These are phyloP conservation scores for Glaucidium brasilianum DNA, from an alignment of 2,113 vertebrate genomes.

Conservation along the genomic window DNA sequence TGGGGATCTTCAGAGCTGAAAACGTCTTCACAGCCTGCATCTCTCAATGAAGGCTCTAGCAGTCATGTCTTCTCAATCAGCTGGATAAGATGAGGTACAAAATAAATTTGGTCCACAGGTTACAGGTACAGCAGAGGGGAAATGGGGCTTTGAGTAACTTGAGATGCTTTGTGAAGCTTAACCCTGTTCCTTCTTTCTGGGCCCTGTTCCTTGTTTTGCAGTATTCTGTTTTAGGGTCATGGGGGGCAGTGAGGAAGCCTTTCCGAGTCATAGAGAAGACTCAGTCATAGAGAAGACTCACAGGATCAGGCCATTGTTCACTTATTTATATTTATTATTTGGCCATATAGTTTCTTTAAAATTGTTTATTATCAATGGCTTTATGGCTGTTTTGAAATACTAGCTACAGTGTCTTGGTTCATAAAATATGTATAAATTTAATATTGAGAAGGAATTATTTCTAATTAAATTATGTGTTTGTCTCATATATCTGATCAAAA, in stretches of 20 bases:
- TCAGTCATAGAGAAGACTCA: neutral
- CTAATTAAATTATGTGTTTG: neutral
- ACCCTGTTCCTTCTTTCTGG: neutral
- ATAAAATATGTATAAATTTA: neutral
- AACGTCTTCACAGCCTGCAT: neutral
- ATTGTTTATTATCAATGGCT: neutral
- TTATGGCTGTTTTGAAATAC: neutral
- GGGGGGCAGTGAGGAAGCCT: neutral
- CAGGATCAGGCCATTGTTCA: neutral
- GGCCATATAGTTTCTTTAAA: neutral
- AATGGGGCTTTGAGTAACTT: neutral
- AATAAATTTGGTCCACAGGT: neutral
- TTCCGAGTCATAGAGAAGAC: neutral
- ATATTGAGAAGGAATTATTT: neutral
- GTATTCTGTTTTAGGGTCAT: neutral
- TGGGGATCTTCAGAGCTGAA: neutral
- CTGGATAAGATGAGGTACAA: neutral
- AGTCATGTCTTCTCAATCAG: neutral
- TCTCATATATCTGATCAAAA: neutral
- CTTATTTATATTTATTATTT: neutral
- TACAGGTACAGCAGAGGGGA: neutral
- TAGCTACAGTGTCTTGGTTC: neutral
- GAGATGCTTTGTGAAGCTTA: neutral
- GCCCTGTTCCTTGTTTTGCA: neutral
- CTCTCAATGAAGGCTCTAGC: neutral